These are phyloP conservation scores for Drosophila meridionalis DNA, from an alignment of 2,888 invertebrate species.

Conservation along the genomic window DNA sequence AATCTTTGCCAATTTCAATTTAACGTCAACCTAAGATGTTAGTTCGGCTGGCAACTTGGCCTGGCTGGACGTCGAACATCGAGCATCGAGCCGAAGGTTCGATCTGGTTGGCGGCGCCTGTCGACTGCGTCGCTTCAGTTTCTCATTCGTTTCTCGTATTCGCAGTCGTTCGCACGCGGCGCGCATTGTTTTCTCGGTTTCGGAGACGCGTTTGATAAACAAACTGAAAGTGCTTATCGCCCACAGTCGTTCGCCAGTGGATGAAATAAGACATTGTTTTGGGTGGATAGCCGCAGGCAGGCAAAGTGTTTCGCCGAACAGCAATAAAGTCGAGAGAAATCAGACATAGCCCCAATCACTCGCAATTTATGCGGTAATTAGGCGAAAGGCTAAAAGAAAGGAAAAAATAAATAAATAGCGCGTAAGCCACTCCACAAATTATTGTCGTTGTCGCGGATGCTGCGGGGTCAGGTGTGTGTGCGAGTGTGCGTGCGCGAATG, in stretches of 20 bases:
- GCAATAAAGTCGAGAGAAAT: not conserved
- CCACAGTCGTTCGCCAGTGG: slow-evolving; percentile 6
- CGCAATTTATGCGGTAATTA: slow-evolving; percentile 48
- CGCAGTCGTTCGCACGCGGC: slow-evolving; percentile 45
- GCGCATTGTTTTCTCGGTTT: slow-evolving; percentile 41
- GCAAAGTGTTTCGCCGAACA: not conserved
- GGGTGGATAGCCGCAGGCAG: not conserved
- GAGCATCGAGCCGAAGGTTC: slow-evolving; percentile 16
- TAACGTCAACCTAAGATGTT: not conserved
- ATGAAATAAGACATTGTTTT: not conserved
- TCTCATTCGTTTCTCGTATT: slow-evolving; percentile 52
- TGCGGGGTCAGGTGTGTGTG: slow-evolving; percentile 23
- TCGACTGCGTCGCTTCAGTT: slow-evolving; percentile 34
- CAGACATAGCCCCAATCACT: slow-evolving; percentile 10
- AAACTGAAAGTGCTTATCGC: slow-evolving; percentile 20
- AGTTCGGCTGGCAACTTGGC: slow-evolving; percentile 19
- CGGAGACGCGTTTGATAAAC: slow-evolving; percentile 31
- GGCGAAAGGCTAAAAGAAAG: slow-evolving; percentile 12
- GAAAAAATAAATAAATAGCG: slow-evolving; percentile 19
- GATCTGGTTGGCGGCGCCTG: slow-evolving; percentile 41
- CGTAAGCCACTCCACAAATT: slow-evolving; percentile 18
- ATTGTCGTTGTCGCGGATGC: slow-evolving; percentile 22
- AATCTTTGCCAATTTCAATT: not conserved
- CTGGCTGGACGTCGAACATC: slow-evolving; percentile 25
- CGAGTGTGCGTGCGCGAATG: not conserved